Conservation (phyloP, 2,113 vertebrate genomes). For the Acanthochromis polyacanthus region DNA sequence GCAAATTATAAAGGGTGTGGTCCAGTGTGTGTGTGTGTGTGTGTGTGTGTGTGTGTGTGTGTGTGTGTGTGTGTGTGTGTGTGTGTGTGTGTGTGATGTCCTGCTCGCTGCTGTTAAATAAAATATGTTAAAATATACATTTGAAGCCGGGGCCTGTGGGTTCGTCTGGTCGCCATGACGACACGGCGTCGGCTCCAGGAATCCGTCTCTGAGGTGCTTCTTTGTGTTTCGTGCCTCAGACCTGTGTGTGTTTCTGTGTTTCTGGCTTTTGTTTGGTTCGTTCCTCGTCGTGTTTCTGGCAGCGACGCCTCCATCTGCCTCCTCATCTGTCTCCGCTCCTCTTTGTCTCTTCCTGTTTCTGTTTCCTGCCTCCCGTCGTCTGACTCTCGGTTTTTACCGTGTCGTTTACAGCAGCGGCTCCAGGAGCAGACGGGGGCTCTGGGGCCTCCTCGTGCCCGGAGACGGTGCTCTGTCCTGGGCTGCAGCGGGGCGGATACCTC, state of each 20-base stretch:
- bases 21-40: constrained; percentile 1
- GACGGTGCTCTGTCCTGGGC: constrained; percentile 15
- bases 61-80: no score
- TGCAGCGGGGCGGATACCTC: background rate
- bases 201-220: background rate
- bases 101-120: constrained; percentile 11
- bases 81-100: background rate
- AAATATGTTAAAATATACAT: constrained; percentile 77
- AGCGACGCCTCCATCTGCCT: background rate
- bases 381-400: background rate
- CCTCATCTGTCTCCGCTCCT: constrained; percentile 6
- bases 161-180: constrained; percentile 37
- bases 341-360: constrained; percentile 23
- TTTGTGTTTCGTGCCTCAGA: background rate
- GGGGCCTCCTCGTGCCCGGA: constrained; percentile 8
- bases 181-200: constrained; percentile 11
- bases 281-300: background rate
- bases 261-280: background rate
- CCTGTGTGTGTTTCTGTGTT: no score
- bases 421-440: constrained; percentile 3
- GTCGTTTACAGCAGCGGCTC: background rate
- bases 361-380: background rate
- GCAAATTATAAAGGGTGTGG: constrained; percentile 49
- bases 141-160: constrained; percentile 49
- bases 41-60: constrained; percentile 8